Conservation (phyloP, 2,797 vertebrate genomes). For the Labroides dimidiatus region DNA sequence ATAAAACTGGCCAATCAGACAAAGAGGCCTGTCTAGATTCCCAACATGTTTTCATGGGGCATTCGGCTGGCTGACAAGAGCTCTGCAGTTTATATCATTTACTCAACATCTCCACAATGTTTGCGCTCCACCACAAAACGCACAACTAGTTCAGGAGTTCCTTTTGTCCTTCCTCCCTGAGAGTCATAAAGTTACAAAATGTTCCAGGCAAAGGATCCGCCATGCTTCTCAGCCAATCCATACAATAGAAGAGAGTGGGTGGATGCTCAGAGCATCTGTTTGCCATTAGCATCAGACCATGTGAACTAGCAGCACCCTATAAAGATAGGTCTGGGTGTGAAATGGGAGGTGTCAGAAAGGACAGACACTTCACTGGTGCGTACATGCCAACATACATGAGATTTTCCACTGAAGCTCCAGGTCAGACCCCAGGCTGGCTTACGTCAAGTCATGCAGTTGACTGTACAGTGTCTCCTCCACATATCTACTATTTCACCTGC, state of each 20-base stretch:
- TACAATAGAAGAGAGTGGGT: slow-evolving; percentile 53
- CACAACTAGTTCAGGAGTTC: slow-evolving; percentile 3
- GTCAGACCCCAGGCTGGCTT: slow-evolving; percentile 2
- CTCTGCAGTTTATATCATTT: slow-evolving; percentile 5
- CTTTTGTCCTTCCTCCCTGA: slow-evolving; percentile 29
- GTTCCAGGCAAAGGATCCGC: slow-evolving; percentile 22
- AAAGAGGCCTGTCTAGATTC: slow-evolving; percentile 54
- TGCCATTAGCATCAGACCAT: slow-evolving; percentile 48
- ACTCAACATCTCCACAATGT: slow-evolving; percentile 8
- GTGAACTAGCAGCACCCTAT: not conserved
- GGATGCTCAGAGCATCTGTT: slow-evolving; percentile 61
- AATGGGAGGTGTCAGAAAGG: slow-evolving; percentile 24
- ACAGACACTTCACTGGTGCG: not conserved
- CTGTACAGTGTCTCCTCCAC: slow-evolving; percentile 11
- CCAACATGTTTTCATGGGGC: slow-evolving; percentile 38
- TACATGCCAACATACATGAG: slow-evolving; percentile 36
- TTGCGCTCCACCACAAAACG: slow-evolving; percentile 19
- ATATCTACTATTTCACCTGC: slow-evolving; percentile 14
- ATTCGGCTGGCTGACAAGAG: slow-evolving; percentile 11
- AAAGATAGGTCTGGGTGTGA: slow-evolving; percentile 2
- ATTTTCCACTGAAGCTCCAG: slow-evolving; percentile 46
- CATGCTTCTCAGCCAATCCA: slow-evolving; percentile 65
- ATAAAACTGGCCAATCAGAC: slow-evolving; percentile 55
- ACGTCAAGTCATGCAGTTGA: slow-evolving; percentile 26
- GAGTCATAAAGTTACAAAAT: slow-evolving; percentile 43